These are phyloP conservation scores for Eristalinus sepulchralis DNA, from an alignment of 2,888 invertebrate genomes.

Conservation along the genomic window DNA sequence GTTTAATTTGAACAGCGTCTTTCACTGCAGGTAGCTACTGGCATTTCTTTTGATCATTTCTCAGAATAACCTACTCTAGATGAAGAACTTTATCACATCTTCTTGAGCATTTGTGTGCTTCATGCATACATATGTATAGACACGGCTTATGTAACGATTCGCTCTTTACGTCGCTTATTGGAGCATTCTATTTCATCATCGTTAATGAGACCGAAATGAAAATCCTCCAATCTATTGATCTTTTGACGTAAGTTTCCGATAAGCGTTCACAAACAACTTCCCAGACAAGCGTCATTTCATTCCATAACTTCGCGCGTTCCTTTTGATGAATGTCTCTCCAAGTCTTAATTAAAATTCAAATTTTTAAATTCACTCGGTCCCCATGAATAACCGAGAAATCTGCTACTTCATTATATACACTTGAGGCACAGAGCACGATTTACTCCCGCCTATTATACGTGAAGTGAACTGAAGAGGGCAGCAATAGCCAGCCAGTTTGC, in stretches of 20 bases:
- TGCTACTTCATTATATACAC: slow-evolving; percentile 57
- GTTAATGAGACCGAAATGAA: too few species aligned
- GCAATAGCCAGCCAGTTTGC: background rate
- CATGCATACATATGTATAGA: too few species aligned
- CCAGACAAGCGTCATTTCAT: background rate
- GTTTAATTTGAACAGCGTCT: too few species aligned
- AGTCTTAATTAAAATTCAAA: slow-evolving; percentile 61
- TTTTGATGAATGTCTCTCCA: slow-evolving; percentile 11
- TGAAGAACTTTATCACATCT: too few species aligned
- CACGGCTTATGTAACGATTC: too few species aligned
- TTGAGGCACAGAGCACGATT: slow-evolving; percentile 47
- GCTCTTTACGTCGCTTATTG: too few species aligned
- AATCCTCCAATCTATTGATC: slow-evolving; percentile 32
- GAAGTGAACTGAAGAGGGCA: slow-evolving; percentile 36
- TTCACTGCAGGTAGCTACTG: too few species aligned
- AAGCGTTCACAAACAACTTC: slow-evolving; percentile 46
- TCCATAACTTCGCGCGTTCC: slow-evolving; percentile 19
- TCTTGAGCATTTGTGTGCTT: too few species aligned
- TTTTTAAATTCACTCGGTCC: slow-evolving; percentile 63
- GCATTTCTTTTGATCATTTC: too few species aligned
- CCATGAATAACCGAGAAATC: slow-evolving; percentile 63
- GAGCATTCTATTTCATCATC: too few species aligned
- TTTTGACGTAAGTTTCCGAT: slow-evolving; percentile 59
- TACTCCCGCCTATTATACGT: slow-evolving; percentile 39
- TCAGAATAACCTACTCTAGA: too few species aligned